Percentiles rank a stretch among this genome's conserved stretches.
phyloP scores from a whole-genome alignment of 2,797 vertebrate species.

The Sternotherus odoratus region DNA sequence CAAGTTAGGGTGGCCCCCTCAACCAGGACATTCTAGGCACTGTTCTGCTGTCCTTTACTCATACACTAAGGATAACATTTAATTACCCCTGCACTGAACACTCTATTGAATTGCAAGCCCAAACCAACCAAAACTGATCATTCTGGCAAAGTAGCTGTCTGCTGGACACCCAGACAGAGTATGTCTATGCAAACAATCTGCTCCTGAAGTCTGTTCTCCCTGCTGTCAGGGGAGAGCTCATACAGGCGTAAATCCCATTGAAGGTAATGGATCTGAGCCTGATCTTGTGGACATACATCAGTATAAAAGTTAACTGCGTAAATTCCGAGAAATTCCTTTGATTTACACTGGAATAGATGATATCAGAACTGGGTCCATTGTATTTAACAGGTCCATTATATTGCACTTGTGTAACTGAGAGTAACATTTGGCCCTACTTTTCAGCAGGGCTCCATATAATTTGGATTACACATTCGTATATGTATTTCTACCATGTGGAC shows the following conservation, averaged over 20 bases:
- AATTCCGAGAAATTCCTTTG: background rate
- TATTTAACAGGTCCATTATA: background rate
- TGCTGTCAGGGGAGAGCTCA: background rate
- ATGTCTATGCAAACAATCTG: background rate
- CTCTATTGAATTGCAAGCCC: background rate
- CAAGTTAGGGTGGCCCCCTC: background rate
- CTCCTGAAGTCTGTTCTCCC: background rate
- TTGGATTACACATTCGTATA: background rate
- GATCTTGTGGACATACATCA: background rate
- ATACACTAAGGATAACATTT: background rate
- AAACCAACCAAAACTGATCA: background rate
- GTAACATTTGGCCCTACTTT: background rate
- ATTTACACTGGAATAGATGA: background rate
- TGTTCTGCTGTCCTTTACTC: background rate
- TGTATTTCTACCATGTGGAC: background rate
- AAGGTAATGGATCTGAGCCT: background rate
- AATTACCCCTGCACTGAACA: background rate
- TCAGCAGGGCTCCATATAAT: background rate
- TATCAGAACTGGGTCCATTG: constrained; percentile 1
- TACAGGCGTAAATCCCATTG: background rate
- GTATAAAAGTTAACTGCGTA: too few relatives aligned
- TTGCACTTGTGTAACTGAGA: background rate
- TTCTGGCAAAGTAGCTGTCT: background rate
- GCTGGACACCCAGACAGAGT: too few relatives aligned
- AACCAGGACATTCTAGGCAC: background rate